A percentile compares a stretch with the other conserved stretches of the same genome.
phyloP scores from a whole-genome alignment of 2,888 invertebrate species.

The Dryococelus australis region DNA sequence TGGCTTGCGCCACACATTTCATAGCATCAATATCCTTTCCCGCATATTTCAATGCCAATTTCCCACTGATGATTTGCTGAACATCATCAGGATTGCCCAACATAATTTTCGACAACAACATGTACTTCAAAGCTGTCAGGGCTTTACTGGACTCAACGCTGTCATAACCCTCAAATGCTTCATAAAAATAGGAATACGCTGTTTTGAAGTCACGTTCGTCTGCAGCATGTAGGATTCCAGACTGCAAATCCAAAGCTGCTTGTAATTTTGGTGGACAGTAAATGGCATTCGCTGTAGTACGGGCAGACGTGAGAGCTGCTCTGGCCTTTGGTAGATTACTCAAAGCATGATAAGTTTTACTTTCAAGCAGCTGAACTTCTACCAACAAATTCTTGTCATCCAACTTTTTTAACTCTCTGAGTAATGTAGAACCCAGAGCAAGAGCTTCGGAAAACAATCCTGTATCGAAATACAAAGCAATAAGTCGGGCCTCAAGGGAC shows the following conservation, averaged over 20 bases:
- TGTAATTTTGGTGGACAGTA: slow-evolving; percentile 99
- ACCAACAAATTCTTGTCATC: slow-evolving; percentile 99
- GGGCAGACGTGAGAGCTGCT: slow-evolving; percentile 95
- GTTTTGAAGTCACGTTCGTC: slow-evolving; percentile 99
- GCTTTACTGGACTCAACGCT: slow-evolving; percentile 93
- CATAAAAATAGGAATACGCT: slow-evolving; percentile 99
- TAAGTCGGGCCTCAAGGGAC: slow-evolving; percentile 91
- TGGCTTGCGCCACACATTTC: slow-evolving; percentile 95
- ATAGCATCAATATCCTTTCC: slow-evolving; percentile 97
- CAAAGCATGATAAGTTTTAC: slow-evolving; percentile 97
- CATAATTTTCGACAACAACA: slow-evolving; percentile 99
- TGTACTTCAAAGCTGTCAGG: slow-evolving; percentile 96
- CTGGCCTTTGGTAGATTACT: slow-evolving; percentile 96
- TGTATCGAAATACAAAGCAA: slow-evolving; percentile 94
- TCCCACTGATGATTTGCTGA: slow-evolving; percentile 92
- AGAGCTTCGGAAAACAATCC: slow-evolving; percentile 89
- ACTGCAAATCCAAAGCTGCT: slow-evolving; percentile 95
- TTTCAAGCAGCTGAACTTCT: slow-evolving; percentile 97
- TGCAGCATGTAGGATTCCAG: slow-evolving; percentile 98
- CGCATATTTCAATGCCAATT: slow-evolving; percentile 95
- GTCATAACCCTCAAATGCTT: slow-evolving; percentile 98
- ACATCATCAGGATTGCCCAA: slow-evolving; percentile 96
- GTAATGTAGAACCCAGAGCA: slow-evolving; percentile 81
- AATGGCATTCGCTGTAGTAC: slow-evolving; percentile 99
- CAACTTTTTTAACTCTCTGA: slow-evolving; percentile 96